Base-by-base conservation (phyloP, 2,888 invertebrate genomes). In the Diaperis boleti region DNA sequence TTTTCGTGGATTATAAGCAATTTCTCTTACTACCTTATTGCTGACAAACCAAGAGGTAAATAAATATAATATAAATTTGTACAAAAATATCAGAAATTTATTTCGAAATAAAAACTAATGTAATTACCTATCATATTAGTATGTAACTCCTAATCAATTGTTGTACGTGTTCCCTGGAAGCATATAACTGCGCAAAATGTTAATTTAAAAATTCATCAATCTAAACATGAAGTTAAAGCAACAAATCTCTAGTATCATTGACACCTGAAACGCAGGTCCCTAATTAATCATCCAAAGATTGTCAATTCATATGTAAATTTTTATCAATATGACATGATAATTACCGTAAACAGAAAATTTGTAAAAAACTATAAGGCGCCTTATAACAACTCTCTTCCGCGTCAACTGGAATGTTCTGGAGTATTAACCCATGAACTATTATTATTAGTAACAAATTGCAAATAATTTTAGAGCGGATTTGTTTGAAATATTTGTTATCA, bases 391-490 rank as follows among this genome's bases (percentile, higher is more conserved):
- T 11, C 2, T 33, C 26, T 26, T 26, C 26, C 26, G 26, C 6
- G 26, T 26, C 1, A 26, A 26, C n/a, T 26, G 26, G 26, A 26
- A 26, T 26, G 26, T 26, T 26, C n/a, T n/a, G n/a, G n/a, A 26
- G n/a, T n/a, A 26, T 1, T 8, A 5, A 26, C 6, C 26, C 26
- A 44, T 26, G 11, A 26, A 44, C 44, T 44, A 44, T 44, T 44
- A 44, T 44, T 44, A 44, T 11, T 10, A 22, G 14, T 44, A 44
- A 26, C 44, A 20, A 10, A 44, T 44, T 44, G 26, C 11, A 1
- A 33, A 33, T 5, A 33, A 33, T 11, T 33, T 33, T n/a, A 26
- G n/a, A 2, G 26, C 6, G n/a, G 26, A 8, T 26, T 26, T 26
- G 6, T 26, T 33, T 31, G n/a, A 10, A 33, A 33, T 10, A 33